A percentile compares a stretch with the other conserved stretches of the same genome.
These are phyloP conservation scores for Drosophila ohnishii DNA, from an alignment of 1,140 invertebrate genomes.

Conservation along the genomic window DNA sequence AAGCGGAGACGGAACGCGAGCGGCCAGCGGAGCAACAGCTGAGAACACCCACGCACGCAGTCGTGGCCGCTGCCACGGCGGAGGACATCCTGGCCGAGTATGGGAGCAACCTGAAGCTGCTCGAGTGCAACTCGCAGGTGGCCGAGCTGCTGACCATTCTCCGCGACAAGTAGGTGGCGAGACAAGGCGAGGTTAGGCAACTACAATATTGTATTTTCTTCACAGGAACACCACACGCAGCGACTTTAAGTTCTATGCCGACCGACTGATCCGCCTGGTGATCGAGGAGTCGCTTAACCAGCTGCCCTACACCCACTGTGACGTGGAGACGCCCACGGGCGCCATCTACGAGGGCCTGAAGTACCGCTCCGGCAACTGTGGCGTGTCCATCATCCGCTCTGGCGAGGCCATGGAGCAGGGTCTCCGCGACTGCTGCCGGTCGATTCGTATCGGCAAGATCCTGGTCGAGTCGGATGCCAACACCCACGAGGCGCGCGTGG, in stretches of 20 bases:
- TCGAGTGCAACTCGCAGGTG: conserved; percentile 94
- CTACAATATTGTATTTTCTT: conserved; percentile 11
- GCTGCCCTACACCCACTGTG: conserved; percentile 94
- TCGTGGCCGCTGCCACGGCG: conserved; percentile 48
- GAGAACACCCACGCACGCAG: conserved; percentile 47
- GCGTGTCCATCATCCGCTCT: conserved; percentile 97
- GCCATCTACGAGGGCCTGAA: conserved; percentile 95
- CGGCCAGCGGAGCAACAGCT: conserved; percentile 28
- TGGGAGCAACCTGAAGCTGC: conserved; percentile 90
- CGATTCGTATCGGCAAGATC: conserved; percentile 98
- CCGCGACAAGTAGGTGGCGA: conserved; percentile 90
- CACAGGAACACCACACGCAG: conserved; percentile 94
- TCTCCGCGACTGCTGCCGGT: conserved; percentile 97
- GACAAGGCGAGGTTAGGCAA: background rate
- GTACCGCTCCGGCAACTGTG: conserved; percentile 98
- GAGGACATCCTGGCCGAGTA: conserved; percentile 85
- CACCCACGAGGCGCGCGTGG: conserved; percentile 97
- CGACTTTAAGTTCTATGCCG: conserved; percentile 99
- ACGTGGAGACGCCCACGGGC: conserved; percentile 96
- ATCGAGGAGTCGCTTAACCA: conserved; percentile 99
- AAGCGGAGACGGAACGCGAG: conserved; percentile 6
- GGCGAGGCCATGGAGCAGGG: conserved; percentile 99
- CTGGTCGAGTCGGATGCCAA: conserved; percentile 98
- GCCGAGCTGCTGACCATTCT: conserved; percentile 97
- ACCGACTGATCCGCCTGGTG: conserved; percentile 96